phyloP scores from a whole-genome alignment of 2,113 vertebrate species.

The Peromyscus californicus region DNA sequence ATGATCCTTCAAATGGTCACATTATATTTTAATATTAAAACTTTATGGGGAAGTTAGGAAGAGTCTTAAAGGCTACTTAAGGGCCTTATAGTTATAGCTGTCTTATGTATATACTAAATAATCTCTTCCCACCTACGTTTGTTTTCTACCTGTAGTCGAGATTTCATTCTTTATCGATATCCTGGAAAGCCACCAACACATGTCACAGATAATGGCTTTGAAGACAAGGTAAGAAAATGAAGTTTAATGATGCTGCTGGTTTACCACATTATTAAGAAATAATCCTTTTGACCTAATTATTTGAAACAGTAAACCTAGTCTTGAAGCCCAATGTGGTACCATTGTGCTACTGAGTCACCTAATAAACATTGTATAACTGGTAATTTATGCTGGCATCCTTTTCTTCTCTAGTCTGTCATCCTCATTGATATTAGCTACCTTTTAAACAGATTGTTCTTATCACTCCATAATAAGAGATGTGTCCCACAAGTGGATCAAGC shows the following conservation, averaged over 20 bases:
- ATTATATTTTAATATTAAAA: slow-evolving; percentile 40
- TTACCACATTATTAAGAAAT: slow-evolving; percentile 26
- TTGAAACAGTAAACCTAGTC: slow-evolving; percentile 12
- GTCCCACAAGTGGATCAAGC: too few relatives aligned
- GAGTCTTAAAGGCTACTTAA: background rate
- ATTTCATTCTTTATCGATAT: slow-evolving; percentile 95
- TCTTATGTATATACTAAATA: slow-evolving; percentile 34
- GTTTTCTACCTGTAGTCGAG: slow-evolving; percentile 87
- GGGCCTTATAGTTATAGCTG: background rate
- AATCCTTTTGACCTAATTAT: slow-evolving; percentile 19
- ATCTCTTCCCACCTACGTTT: slow-evolving; percentile 41
- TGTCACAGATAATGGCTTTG: slow-evolving; percentile 92
- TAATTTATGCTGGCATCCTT: background rate
- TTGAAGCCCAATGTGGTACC: background rate
- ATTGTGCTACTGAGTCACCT: background rate
- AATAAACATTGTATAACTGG: slow-evolving; percentile 6
- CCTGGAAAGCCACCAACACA: slow-evolving; percentile 94
- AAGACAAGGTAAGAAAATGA: slow-evolving; percentile 91
- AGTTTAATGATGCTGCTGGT: slow-evolving; percentile 36
- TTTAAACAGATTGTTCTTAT: slow-evolving; percentile 44
- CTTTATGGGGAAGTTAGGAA: slow-evolving; percentile 33
- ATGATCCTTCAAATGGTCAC: background rate
- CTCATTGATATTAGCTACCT: slow-evolving; percentile 2
- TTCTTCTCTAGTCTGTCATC: slow-evolving; percentile 12
- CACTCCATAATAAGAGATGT: background rate